These are phyloP conservation scores for Leptosomus discolor DNA, from an alignment of 2,113 vertebrate genomes.

Conservation along the genomic window DNA sequence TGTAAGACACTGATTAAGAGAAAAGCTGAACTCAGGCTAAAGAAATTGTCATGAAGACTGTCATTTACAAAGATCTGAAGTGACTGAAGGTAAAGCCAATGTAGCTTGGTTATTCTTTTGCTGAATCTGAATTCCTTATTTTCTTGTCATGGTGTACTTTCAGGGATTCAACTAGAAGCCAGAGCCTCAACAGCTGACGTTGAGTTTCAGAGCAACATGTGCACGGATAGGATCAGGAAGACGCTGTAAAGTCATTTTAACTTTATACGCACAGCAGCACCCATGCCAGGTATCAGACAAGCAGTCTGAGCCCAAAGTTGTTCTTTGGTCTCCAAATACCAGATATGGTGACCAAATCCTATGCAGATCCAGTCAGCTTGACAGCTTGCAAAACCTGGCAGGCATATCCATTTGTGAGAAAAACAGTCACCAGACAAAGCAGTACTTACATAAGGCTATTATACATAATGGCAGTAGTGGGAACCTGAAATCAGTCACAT, in stretches of 20 bases:
- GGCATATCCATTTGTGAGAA: background rate
- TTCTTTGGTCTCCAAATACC: background rate
- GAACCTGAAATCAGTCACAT: background rate
- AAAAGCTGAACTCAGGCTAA: background rate
- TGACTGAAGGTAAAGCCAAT: background rate
- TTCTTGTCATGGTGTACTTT: background rate
- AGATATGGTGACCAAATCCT: background rate
- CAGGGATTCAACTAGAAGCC: background rate
- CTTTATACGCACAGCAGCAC: background rate
- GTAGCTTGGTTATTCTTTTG: background rate
- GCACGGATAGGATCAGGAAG: background rate
- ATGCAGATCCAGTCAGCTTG: background rate
- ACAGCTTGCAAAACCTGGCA: background rate
- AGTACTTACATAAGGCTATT: background rate
- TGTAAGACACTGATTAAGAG: background rate
- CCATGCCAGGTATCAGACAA: background rate
- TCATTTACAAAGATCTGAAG: background rate
- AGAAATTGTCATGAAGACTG: background rate
- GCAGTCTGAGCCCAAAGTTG: background rate
- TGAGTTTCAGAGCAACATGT: background rate
- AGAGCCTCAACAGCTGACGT: background rate
- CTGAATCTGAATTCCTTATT: background rate
- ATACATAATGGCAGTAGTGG: background rate
- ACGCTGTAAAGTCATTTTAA: background rate
- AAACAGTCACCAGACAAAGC: background rate